phyloP scores from a whole-genome alignment of 1,140 invertebrate genomes.

The Homalodisca vitripennis region DNA sequence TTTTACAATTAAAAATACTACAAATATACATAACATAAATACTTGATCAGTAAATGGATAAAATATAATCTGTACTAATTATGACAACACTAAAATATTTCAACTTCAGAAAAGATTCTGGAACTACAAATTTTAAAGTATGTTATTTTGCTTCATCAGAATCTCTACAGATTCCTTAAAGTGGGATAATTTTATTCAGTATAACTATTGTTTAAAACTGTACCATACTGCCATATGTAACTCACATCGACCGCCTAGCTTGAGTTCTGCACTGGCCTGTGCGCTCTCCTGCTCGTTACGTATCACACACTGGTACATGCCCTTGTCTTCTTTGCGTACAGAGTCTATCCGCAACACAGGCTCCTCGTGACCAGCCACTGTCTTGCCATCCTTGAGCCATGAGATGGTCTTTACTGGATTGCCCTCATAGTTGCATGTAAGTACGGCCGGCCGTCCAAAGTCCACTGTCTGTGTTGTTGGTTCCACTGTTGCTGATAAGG shows the following conservation, averaged over 20 bases:
- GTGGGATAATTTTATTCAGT: too few species aligned
- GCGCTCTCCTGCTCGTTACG: constrained; percentile 92
- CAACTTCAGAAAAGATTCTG: too few species aligned
- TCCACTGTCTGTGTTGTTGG: constrained; percentile 89
- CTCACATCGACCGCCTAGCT: constrained; percentile 87
- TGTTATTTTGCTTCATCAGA: too few species aligned
- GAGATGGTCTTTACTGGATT: constrained; percentile 85
- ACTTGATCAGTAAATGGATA: too few species aligned
- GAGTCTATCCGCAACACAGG: constrained; percentile 79
- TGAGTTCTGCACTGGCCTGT: constrained; percentile 87
- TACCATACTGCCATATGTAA: too few species aligned
- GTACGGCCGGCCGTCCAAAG: constrained; percentile 85
- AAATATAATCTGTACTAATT: too few species aligned
- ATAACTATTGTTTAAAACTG: too few species aligned
- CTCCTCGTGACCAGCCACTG: constrained; percentile 70
- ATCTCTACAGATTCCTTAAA: too few species aligned
- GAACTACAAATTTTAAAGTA: too few species aligned
- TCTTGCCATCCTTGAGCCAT: constrained; percentile 92
- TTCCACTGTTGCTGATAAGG: constrained; percentile 81
- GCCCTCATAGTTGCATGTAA: constrained; percentile 87
- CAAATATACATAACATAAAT: too few species aligned
- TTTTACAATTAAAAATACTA: too few species aligned
- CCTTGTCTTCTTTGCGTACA: constrained; percentile 92
- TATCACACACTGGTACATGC: constrained; percentile 97
- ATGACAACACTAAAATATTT: too few species aligned